Evolutionary conservation across 1,140 invertebrate genomes (phyloP), one percentile per base, ranked within the genome.

Genomic region (Dendroctonus valens): DNA sequence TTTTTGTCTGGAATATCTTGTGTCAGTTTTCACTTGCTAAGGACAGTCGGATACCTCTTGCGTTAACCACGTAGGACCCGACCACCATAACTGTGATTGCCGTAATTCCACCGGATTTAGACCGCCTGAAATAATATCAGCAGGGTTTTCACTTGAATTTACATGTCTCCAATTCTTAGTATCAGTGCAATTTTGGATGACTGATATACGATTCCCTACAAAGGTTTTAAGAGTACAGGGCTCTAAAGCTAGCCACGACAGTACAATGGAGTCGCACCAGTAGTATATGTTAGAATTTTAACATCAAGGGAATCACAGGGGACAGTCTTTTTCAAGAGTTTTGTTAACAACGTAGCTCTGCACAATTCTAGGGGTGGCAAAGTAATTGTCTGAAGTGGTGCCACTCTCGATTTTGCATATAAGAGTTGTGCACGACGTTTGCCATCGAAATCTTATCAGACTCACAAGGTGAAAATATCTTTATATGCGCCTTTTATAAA

Each of bases 61-160:
- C 46, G 11, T 38, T 14, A 67, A 55, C 40, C 51, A 65, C 7
- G 26, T 11, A 38, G 64, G 26, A 14, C 70, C 70, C 11, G 49
- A 8, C 68, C 68, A 72, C 68, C 60, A 72, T 12, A 61, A 14
- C 0, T 59, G 37, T 15, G 7, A 48, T 9, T 12, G 11, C 38
- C 46, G 37, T 38, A 67, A 12, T 52, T 54, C 7, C 9, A 14
- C 8, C 41, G 79, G 70, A 2, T 15, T 57, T 14, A 74, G 26
- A 40, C 81, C 80, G 7, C 79, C 55, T 5, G 80, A 80, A 49
- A 78, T 60, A 7, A 78, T 60, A 71, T 82, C 79, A 1, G 79
- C 77, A 0, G 80, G 80, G 66, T n/a, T n/a, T n/a, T 82, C 4
- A 75, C 59, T 6, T 14, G 9, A 6, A 68, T 65, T 3, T 57